phyloP scores from a whole-genome alignment of 1,140 invertebrate genomes.

The Apocrypta bakeri region DNA sequence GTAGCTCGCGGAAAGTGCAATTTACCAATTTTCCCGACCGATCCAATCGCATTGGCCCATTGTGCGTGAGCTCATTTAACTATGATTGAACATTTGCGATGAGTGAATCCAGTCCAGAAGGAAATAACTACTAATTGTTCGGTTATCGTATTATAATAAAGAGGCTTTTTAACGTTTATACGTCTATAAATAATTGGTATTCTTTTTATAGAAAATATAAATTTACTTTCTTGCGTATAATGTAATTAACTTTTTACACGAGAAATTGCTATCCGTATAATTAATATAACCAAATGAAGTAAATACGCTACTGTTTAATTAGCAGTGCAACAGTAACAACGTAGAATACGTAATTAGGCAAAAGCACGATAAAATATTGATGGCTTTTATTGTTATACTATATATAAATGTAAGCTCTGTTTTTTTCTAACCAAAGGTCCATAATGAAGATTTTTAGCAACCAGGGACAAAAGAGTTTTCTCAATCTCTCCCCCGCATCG shows the following conservation, averaged over 20 bases:
- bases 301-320: background rate
- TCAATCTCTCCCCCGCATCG: background rate
- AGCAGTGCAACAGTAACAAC: background rate
- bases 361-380: background rate
- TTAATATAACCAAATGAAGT: background rate
- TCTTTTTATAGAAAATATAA: too few relatives aligned
- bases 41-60: background rate
- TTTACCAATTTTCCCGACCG: slow-evolving; percentile 27
- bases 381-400: background rate
- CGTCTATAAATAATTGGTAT: too few relatives aligned
- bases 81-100: background rate
- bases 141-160: too few relatives aligned
- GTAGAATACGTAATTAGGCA: background rate
- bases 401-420: background rate
- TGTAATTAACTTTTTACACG: too few relatives aligned
- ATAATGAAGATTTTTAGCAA: background rate
- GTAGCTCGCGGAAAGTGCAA: background rate
- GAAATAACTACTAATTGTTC: too few relatives aligned
- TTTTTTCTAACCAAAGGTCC: background rate
- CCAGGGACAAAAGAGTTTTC: background rate
- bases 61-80: background rate
- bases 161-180: too few relatives aligned
- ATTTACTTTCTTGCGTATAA: too few relatives aligned
- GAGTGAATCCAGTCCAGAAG: background rate
- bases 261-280: background rate